A percentile compares a stretch with the other conserved stretches of the same genome.
Conservation (phyloP, 2,113 vertebrate species). For the Malurus elegans region DNA sequence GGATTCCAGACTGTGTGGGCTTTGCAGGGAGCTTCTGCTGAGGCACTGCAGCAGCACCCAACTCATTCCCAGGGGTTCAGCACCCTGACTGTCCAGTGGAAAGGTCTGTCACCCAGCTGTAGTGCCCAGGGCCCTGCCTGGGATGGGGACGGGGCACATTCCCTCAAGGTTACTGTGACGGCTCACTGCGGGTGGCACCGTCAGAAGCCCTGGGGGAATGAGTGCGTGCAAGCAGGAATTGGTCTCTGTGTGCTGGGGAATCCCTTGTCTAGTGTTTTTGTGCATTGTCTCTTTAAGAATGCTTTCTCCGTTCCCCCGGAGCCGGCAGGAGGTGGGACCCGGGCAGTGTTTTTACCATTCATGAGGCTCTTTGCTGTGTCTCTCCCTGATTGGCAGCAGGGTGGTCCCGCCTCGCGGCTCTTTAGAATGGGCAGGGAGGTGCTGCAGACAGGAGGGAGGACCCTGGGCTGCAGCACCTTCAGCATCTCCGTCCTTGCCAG, state of each 20-base stretch:
- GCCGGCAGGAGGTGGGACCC: neutral
- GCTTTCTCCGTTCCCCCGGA: neutral
- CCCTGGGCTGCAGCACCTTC: neutral
- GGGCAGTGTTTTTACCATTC: neutral
- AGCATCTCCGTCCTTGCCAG: rapidly evolving
- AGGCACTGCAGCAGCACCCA: neutral
- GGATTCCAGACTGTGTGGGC: neutral
- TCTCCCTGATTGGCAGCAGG: neutral
- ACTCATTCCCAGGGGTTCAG: neutral
- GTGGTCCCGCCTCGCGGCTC: neutral
- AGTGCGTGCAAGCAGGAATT: neutral
- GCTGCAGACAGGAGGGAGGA: neutral
- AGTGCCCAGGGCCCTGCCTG: rapidly evolving
- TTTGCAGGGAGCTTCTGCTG: neutral
- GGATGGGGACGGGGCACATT: neutral
- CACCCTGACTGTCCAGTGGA: rapidly evolving
- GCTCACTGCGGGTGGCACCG: neutral
- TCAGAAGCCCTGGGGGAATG: neutral
- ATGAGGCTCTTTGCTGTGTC: neutral
- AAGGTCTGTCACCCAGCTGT: neutral
- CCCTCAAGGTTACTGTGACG: neutral
- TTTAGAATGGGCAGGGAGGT: neutral
- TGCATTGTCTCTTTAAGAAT: constrained; percentile 14
- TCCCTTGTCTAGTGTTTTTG: neutral
- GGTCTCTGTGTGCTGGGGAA: neutral